Evolutionary conservation across 2,113 vertebrate genomes (phyloP).

Genomic region (Alaudala cheleensis): DNA sequence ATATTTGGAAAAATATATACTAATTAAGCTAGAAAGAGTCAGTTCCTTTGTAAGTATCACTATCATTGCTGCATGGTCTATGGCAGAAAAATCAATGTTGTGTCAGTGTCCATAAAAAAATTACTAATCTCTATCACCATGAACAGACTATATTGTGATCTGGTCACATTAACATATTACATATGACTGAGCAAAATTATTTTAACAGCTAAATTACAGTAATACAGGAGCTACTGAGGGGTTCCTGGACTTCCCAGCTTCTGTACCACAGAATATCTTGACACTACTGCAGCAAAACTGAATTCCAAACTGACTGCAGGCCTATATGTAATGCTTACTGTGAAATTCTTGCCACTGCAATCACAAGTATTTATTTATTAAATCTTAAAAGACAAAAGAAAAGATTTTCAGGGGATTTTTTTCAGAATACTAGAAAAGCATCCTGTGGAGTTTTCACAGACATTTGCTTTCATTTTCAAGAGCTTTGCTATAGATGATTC

Average conservation of each 20-base stretch:
- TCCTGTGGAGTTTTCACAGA: not conserved
- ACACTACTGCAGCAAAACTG: not conserved
- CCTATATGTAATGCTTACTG: not conserved
- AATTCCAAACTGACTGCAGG: not conserved
- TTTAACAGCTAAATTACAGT: not conserved
- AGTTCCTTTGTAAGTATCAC: not conserved
- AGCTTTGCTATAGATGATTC: not conserved
- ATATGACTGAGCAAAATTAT: not conserved
- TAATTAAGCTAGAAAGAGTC: not conserved
- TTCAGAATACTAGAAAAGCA: not conserved
- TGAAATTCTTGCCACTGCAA: not conserved
- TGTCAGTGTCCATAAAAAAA: not conserved
- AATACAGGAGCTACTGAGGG: not conserved
- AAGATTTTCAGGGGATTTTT: not conserved
- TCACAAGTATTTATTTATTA: not conserved
- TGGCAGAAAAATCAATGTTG: not conserved
- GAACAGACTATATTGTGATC: not conserved
- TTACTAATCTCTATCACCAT: not conserved
- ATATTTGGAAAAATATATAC: not conserved
- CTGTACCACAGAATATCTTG: not conserved
- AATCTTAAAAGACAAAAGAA: not conserved
- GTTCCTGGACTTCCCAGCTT: not conserved
- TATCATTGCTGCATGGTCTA: not conserved
- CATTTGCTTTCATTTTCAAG: not conserved
- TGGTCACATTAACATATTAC: not conserved